These are phyloP conservation scores for Clanis bilineata DNA, from an alignment of 2,888 invertebrate genomes.

Conservation along the genomic window DNA sequence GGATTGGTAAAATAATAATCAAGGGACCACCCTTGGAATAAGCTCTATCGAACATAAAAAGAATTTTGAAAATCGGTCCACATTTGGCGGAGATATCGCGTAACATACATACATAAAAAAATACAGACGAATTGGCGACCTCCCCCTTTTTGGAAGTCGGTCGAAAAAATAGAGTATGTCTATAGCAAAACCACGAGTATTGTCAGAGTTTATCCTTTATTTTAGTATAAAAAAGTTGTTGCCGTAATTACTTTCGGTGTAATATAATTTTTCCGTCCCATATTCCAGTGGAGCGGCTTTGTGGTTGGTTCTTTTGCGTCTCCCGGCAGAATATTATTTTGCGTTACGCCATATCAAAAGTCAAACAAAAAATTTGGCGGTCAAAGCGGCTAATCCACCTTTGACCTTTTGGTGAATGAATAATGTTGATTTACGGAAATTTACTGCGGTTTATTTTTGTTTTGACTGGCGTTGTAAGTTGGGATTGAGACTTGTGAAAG, in stretches of 20 bases:
- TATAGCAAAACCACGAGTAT: background rate
- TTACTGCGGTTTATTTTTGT: background rate
- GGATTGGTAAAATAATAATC: too few relatives aligned
- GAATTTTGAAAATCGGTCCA: too few relatives aligned
- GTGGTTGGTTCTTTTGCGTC: slow-evolving; percentile 14
- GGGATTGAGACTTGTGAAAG: background rate
- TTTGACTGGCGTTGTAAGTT: background rate
- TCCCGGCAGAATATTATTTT: slow-evolving; percentile 15
- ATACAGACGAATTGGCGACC: too few relatives aligned
- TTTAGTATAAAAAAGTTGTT: background rate
- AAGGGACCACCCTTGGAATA: too few relatives aligned
- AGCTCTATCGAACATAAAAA: too few relatives aligned
- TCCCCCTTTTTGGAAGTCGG: too few relatives aligned
- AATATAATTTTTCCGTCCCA: slow-evolving; percentile 15
- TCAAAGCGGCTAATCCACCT: slow-evolving; percentile 16
- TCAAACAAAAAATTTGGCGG: slow-evolving; percentile 17
- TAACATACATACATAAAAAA: too few relatives aligned
- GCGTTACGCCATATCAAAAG: slow-evolving; percentile 11
- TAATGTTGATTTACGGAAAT: slow-evolving; percentile 16
- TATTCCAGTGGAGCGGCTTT: slow-evolving; percentile 1
- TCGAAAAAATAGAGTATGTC: background rate
- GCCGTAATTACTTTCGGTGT: slow-evolving; percentile 10
- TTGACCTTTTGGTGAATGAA: slow-evolving; percentile 17
- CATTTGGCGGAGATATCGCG: too few relatives aligned
- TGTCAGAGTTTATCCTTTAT: background rate